Percentiles rank a stretch among this genome's conserved stretches.
Conservation (phyloP, 2,888 invertebrate genomes). For the Drosophila rellima region DNA sequence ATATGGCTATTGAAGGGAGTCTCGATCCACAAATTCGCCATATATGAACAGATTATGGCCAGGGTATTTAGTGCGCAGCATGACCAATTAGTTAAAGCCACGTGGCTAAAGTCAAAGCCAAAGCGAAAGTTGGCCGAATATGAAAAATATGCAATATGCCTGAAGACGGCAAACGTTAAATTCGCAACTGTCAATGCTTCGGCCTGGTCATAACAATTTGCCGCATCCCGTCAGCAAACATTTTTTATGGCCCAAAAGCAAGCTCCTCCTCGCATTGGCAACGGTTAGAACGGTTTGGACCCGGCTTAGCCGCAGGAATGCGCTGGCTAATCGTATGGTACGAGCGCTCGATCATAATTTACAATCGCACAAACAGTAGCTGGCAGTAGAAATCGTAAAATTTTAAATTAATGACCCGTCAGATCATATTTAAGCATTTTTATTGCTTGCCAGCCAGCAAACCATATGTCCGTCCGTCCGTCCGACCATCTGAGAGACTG, state of each 20-base stretch:
- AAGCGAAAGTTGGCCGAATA: conserved; percentile 45
- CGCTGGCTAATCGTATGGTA: conserved; percentile 60
- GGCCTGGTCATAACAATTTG: conserved; percentile 73
- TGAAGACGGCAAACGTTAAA: conserved; percentile 38
- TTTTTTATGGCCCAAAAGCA: conserved; percentile 56
- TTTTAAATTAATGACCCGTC: conserved; percentile 84
- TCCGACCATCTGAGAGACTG: conserved; percentile 18
- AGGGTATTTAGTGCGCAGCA: conserved; percentile 70
- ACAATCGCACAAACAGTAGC: conserved; percentile 84
- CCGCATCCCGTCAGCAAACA: conserved; percentile 47
- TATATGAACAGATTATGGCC: conserved; percentile 68
- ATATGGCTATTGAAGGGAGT: conserved; percentile 19
- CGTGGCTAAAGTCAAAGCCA: conserved; percentile 49
- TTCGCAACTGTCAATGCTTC: conserved; percentile 64
- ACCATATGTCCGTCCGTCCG: background rate
- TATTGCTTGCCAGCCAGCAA: conserved; percentile 65
- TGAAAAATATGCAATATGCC: conserved; percentile 19
- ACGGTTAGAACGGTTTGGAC: conserved; percentile 20
- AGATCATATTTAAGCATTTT: conserved; percentile 84
- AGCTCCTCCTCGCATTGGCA: conserved; percentile 39
- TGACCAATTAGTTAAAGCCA: conserved; percentile 68
- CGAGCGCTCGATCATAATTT: conserved; percentile 79
- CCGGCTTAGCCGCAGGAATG: conserved; percentile 56
- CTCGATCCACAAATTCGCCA: conserved; percentile 30
- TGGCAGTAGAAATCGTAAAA: conserved; percentile 80